These are phyloP conservation scores for Ericerus pela DNA, from an alignment of 1,140 invertebrate genomes.

Conservation along the genomic window DNA sequence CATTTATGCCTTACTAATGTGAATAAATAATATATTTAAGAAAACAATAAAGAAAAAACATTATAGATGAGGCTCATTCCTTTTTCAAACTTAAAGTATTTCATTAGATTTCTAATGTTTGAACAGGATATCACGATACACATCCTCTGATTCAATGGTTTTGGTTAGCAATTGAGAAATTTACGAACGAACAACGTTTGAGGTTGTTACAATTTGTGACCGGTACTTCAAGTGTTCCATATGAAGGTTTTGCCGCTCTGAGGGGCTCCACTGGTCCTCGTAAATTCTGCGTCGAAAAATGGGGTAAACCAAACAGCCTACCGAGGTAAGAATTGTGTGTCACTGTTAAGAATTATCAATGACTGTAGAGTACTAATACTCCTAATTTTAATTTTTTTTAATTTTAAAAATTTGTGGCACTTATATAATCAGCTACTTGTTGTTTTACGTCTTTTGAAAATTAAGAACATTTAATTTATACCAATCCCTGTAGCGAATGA, in stretches of 20 bases:
- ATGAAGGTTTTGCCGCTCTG: slow-evolving; percentile 88
- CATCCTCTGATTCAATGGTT: slow-evolving; percentile 93
- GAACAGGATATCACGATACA: slow-evolving; percentile 74
- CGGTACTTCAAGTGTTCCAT: slow-evolving; percentile 91
- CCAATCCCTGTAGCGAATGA: too few species aligned
- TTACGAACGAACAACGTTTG: slow-evolving; percentile 86
- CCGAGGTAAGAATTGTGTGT: slow-evolving; percentile 46
- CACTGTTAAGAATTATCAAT: background rate
- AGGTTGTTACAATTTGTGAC: slow-evolving; percentile 91
- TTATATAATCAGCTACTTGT: background rate
- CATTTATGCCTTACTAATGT: too few species aligned
- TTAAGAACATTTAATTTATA: too few species aligned
- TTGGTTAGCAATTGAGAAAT: slow-evolving; percentile 81
- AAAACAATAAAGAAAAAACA: too few species aligned
- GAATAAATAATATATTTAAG: too few species aligned
- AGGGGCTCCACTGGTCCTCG: slow-evolving; percentile 87
- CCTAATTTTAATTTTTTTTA: background rate
- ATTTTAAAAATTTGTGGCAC: background rate
- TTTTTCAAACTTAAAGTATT: background rate
- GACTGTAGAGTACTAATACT: background rate
- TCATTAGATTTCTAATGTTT: slow-evolving; percentile 12
- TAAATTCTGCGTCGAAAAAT: slow-evolving; percentile 96
- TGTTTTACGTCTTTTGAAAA: too few species aligned
- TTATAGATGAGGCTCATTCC: background rate
- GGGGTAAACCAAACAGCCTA: slow-evolving; percentile 86